Evolutionary conservation across 2,797 vertebrate species (phyloP), one percentile per base, ranked within the genome.

Genomic region (Ctenopoma kingsleyae): DNA sequence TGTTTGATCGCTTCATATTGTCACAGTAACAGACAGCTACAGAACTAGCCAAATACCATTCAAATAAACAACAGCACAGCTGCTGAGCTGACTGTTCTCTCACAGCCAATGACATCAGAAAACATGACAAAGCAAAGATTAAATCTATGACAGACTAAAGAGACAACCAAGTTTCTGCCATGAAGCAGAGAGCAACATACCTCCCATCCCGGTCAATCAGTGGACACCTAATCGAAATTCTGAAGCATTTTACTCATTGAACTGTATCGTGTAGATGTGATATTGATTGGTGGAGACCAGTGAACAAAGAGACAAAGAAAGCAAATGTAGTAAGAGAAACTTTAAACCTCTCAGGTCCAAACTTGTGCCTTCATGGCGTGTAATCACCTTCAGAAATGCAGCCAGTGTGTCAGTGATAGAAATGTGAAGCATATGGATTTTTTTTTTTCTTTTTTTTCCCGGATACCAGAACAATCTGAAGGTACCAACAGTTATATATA

Each of bases 151-250:
- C 12, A 67, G 22, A 30, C 59, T 36, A n/a, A 51, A 60, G 43
- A 23, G 23, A 57, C 35, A 25, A 35, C 8, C 43, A 54, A n/a
- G 11, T 54, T 7, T 40, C n/a, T 8, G n/a, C 35, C 41, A 63
- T 54, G 8, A 51, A 57, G 53, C 43, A 48, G 23, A 54, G 23
- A 67, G 35, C 35, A 32, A 4, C 43, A 61, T 6, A 30, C 48
- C 23, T 67, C 10, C 27, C 59, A 76, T 67, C 73, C 56, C 50
- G 55, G 55, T 76, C 49, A 74, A 78, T 60, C 63, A 71, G 64
- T 1, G 54, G 55, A 60, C 17, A 51, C n/a, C 51, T 59, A 20
- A 67, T 81, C 52, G n/a, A 6, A 57, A 64, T 60, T 64, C 25
- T 59, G 30, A 20, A 71, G 44, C 19, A 20, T 65, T 15, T 48